A percentile compares a stretch with the other conserved stretches of the same genome.
Evolutionary conservation across 2,113 vertebrate genomes (phyloP).

Genomic region (Lampris megalopsis): DNA sequence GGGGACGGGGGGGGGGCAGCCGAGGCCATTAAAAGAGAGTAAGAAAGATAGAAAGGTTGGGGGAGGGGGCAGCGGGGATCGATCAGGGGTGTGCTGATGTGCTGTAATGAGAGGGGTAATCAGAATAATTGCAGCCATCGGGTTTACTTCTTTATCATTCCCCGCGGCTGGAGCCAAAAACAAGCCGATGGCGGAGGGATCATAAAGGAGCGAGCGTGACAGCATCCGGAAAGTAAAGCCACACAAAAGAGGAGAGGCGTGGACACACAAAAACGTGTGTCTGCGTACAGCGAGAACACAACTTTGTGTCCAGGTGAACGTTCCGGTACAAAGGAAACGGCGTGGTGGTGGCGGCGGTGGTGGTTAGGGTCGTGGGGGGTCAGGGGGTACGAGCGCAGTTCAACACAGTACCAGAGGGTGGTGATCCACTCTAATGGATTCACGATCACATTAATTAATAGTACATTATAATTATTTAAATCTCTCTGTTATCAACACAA

Average conservation of each 20-base stretch:
- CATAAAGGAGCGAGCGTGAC: conserved; percentile 23
- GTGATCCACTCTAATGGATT: conserved; percentile 72
- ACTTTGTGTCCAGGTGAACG: conserved; percentile 41
- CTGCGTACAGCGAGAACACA: conserved; percentile 65
- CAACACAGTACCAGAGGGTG: conserved; percentile 74
- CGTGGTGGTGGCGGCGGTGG: background rate
- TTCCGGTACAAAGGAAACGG: background rate
- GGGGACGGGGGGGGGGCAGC: conserved; percentile 53
- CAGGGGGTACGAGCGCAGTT: conserved; percentile 63
- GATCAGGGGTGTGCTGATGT: conserved; percentile 57
- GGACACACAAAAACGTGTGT: conserved; percentile 47
- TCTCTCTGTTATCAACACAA: conserved; percentile 77
- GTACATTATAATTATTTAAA: conserved; percentile 73
- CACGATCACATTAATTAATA: conserved; percentile 80
- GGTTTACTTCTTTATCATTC: conserved; percentile 69
- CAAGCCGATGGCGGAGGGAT: conserved; percentile 18
- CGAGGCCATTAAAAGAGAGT: conserved; percentile 74
- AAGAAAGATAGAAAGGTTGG: conserved; percentile 63
- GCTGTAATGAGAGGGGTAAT: conserved; percentile 61
- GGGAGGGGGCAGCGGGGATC: conserved; percentile 45
- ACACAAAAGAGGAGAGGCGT: conserved; percentile 28
- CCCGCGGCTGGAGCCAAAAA: conserved; percentile 41
- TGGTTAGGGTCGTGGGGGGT: conserved; percentile 4
- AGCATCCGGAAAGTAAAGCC: conserved; percentile 36
- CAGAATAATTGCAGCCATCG: conserved; percentile 63